Evolutionary conservation across 2,113 vertebrate genomes (phyloP), one percentile per base, ranked within the genome.

Genomic region (Odontophorus gujanensis): DNA sequence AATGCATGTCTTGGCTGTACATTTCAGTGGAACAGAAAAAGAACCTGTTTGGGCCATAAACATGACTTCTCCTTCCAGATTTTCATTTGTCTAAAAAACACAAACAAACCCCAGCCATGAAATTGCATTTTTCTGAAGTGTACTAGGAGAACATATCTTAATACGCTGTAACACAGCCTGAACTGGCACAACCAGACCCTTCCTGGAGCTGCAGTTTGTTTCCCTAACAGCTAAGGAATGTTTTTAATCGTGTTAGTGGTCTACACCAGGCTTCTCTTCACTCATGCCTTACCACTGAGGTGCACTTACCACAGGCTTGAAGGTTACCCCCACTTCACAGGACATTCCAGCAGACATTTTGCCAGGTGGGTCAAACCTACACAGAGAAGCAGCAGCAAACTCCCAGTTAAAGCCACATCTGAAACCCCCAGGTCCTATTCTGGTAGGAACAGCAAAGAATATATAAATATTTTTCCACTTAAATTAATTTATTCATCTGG

Each of bases 311-410:
- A 96, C 95, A 28, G 99, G 98, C 73, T 98, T 98, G 96, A 99
- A 99, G 51, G 97, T 97, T 71, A 98, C 97, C 26, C 98, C 87
- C 7, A 98, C 83, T 53, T 99, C 98, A 89, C 98, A 99, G 81
- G 98, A 98, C 98, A 99, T 99, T 59, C 99, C 99, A 24, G 98
- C 71, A 57, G 98, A 97, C 83, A 99, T 94, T 59, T 97, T 97
- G 9, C 98, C 98, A 7, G 99, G 98, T 32, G 98, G 98, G 47
- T 98, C 93, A 90, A 99, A 99, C 88, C 99, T 99, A 90, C 24
- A 85, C 71, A 71, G 26, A 94, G 12, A 94, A 72, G 7, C 3
- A 89, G 84, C 20, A 89, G 13, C 26, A 73, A 90, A 62, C 15
- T 57, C 21, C 61, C 55, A 32, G 68, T 93, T 78, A 89, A 89